Conservation (phyloP, 2,888 invertebrate genomes). For the Drosophila algonquin region DNA sequence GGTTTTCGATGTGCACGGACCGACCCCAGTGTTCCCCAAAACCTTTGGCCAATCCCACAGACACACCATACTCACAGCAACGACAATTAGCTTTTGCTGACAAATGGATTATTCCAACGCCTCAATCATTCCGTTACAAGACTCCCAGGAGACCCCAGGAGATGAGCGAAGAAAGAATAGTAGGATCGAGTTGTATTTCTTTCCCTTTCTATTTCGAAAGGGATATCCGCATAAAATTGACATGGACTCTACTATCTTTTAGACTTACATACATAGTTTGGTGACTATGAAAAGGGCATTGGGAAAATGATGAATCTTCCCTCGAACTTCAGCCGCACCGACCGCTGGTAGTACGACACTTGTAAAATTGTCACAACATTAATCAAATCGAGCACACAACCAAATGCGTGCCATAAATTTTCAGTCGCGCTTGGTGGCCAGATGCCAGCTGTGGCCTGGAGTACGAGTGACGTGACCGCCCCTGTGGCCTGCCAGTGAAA, state of each 20-base stretch:
- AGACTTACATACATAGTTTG: background rate
- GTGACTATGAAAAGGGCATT: background rate
- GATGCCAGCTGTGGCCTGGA: slow-evolving; percentile 24
- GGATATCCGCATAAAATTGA: too few relatives aligned
- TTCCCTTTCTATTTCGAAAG: too few relatives aligned
- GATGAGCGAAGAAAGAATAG: background rate
- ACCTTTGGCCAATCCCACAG: slow-evolving; percentile 18
- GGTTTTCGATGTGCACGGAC: background rate
- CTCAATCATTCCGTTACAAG: slow-evolving; percentile 64
- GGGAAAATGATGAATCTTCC: slow-evolving; percentile 54
- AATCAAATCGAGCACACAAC: slow-evolving; percentile 68
- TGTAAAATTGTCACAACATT: slow-evolving; percentile 73
- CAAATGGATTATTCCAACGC: slow-evolving; percentile 74
- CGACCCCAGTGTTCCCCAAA: background rate
- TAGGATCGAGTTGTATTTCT: background rate
- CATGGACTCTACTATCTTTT: background rate
- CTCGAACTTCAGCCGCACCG: slow-evolving; percentile 57
- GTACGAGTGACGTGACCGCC: background rate
- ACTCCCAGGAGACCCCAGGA: slow-evolving; percentile 49
- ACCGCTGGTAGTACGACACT: slow-evolving; percentile 62
- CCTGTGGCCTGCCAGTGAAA: slow-evolving; percentile 51
- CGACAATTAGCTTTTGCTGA: slow-evolving; percentile 74
- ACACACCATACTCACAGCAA: slow-evolving; percentile 38
- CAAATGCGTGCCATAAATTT: slow-evolving; percentile 70
- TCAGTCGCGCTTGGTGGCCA: slow-evolving; percentile 47